These are phyloP conservation scores for Dendropsophus ebraccatus DNA, from an alignment of 2,113 vertebrate genomes.

Conservation along the genomic window DNA sequence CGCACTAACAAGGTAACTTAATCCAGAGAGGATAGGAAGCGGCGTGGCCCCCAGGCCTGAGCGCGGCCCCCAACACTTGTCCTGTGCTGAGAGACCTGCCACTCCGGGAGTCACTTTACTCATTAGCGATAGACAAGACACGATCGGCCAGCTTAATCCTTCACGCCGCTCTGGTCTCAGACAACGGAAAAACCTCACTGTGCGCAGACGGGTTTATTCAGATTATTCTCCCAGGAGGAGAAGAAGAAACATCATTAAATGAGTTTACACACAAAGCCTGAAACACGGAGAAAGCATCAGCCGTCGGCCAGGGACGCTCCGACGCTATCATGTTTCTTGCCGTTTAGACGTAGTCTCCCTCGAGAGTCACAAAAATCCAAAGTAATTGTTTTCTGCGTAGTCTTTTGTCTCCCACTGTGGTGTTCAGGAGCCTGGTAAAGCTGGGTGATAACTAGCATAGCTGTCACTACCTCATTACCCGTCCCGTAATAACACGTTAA, in stretches of 20 bases:
- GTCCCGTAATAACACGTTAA: background rate
- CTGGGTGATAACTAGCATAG: too few species aligned
- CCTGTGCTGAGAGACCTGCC: constrained; percentile 10
- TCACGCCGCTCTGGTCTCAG: background rate
- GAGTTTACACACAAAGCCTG: background rate
- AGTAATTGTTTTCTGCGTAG: too few species aligned
- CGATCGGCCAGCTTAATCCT: background rate
- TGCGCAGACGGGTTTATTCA: background rate
- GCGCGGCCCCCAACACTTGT: background rate
- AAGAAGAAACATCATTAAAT: background rate
- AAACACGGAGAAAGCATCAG: background rate
- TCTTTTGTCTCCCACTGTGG: too few species aligned
- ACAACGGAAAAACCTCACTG: background rate
- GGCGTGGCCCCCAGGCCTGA: background rate
- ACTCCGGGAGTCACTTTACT: constrained; percentile 2
- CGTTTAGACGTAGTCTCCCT: background rate
- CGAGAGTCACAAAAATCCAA: too few species aligned
- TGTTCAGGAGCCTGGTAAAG: too few species aligned
- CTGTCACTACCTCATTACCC: too few species aligned
- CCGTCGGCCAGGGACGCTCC: background rate
- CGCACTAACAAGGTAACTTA: constrained; percentile 22
- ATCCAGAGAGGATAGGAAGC: background rate
- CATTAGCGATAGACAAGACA: constrained; percentile 9
- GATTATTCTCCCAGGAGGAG: constrained; percentile 15
- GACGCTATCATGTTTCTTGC: background rate